Evolutionary conservation across 2,113 vertebrate genomes (phyloP).

Genomic region (Lepus americanus): DNA sequence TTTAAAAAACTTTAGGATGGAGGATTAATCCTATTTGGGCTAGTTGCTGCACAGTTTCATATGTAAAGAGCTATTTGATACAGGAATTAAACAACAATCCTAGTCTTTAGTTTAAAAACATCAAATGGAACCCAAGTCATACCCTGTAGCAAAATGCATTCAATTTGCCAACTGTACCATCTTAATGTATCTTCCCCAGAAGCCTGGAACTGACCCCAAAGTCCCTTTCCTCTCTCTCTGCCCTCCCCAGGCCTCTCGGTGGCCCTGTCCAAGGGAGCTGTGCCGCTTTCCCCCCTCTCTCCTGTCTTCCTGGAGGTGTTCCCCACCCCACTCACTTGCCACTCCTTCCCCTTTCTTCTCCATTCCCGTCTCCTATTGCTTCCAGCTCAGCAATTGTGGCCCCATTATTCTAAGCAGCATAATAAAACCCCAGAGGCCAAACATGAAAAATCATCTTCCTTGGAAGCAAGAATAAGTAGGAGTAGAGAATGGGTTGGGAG

Average conservation of each 20-base stretch:
- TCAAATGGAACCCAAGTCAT: not conserved
- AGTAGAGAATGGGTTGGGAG: not conserved
- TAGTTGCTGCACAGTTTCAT: not conserved
- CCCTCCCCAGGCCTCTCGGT: not conserved
- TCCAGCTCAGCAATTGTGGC: slow-evolving; percentile 23
- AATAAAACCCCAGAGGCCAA: slow-evolving; percentile 57
- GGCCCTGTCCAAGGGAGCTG: not conserved
- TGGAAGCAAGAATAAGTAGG: not conserved
- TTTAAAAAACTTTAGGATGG: not conserved
- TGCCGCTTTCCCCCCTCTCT: not conserved
- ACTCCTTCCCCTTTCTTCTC: not conserved
- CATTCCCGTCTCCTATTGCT: not conserved
- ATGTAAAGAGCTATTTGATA: not conserved
- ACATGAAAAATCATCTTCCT: slow-evolving; percentile 41
- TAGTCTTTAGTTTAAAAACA: not conserved
- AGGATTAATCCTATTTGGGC: not conserved
- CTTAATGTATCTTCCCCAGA: not conserved
- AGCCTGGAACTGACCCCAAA: not conserved
- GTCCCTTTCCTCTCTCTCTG: not conserved
- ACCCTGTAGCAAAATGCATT: not conserved
- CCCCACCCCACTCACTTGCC: not conserved
- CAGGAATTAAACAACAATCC: slow-evolving; percentile 35
- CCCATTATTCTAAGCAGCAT: not conserved
- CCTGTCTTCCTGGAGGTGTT: not conserved
- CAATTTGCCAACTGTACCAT: not conserved